Evolutionary conservation across 2,113 vertebrate genomes (phyloP).

Genomic region (Dromaius novaehollandiae): DNA sequence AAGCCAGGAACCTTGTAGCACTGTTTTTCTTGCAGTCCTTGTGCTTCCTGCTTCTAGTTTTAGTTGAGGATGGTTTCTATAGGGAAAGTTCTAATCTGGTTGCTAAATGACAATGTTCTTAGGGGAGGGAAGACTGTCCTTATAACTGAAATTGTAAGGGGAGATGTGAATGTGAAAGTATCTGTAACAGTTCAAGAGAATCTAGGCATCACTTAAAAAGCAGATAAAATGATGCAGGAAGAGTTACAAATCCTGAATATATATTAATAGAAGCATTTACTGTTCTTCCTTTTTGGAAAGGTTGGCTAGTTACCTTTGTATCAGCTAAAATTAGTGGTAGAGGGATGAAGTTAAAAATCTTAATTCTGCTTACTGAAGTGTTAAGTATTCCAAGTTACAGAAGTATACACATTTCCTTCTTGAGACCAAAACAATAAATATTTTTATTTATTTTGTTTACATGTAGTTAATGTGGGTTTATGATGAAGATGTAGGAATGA

Average conservation of each 20-base stretch:
- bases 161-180: background rate
- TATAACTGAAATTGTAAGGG: background rate
- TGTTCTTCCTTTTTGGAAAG: background rate
- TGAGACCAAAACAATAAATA: background rate
- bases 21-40: too few species aligned
- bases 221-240: background rate
- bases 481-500: constrained; percentile 97
- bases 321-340: background rate
- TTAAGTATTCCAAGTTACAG: background rate
- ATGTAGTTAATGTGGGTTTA: constrained; percentile 96
- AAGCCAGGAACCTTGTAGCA: too few species aligned
- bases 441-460: constrained; percentile 47
- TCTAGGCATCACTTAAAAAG: background rate
- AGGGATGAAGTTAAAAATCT: background rate
- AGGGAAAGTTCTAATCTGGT: too few species aligned
- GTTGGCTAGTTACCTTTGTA: background rate
- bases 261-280: background rate
- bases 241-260: background rate
- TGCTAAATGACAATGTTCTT: too few species aligned
- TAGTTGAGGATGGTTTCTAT: too few species aligned
- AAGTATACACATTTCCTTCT: background rate
- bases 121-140: background rate
- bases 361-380: background rate
- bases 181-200: background rate
- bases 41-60: too few species aligned